Percentiles rank a stretch among this genome's conserved stretches.
Evolutionary conservation across 2,797 vertebrate genomes (phyloP).

Genomic region (Microctenopoma stevenorrisi): DNA sequence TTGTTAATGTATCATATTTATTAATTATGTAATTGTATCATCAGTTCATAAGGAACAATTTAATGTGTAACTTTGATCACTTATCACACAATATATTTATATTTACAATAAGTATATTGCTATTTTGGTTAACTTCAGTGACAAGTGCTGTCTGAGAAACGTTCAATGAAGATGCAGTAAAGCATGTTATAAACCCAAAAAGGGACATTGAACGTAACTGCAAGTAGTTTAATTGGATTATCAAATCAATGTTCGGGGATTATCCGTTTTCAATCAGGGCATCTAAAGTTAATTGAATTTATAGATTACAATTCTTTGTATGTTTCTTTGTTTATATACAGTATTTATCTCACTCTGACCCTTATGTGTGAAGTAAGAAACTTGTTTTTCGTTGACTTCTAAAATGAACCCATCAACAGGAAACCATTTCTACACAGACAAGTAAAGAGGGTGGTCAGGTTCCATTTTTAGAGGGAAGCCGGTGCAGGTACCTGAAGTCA

Average conservation of each 20-base stretch:
- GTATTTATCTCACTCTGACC: neutral
- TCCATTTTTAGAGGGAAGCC: neutral
- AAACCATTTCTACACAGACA: neutral
- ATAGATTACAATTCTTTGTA: neutral
- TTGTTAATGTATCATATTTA: neutral
- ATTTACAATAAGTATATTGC: no score
- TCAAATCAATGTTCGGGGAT: constrained; percentile 36
- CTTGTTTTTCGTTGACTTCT: neutral
- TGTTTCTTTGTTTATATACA: neutral
- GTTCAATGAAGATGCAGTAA: constrained; percentile 1
- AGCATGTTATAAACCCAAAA: constrained; percentile 22
- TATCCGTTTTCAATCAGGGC: constrained; percentile 41
- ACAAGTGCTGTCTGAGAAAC: constrained; percentile 1
- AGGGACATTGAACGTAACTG: constrained; percentile 22
- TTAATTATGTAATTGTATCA: neutral
- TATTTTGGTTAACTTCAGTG: neutral
- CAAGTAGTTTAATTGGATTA: constrained; percentile 43
- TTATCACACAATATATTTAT: no score
- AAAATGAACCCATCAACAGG: neutral
- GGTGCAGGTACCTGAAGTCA: neutral
- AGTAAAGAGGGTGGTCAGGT: no score
- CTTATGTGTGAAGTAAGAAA: neutral
- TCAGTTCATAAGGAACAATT: no score
- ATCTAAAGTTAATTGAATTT: constrained; percentile 25
- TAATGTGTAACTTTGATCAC: no score